phyloP scores from a whole-genome alignment of 2,888 invertebrate genomes.

The Bursaphelenchus okinawaensis region DNA sequence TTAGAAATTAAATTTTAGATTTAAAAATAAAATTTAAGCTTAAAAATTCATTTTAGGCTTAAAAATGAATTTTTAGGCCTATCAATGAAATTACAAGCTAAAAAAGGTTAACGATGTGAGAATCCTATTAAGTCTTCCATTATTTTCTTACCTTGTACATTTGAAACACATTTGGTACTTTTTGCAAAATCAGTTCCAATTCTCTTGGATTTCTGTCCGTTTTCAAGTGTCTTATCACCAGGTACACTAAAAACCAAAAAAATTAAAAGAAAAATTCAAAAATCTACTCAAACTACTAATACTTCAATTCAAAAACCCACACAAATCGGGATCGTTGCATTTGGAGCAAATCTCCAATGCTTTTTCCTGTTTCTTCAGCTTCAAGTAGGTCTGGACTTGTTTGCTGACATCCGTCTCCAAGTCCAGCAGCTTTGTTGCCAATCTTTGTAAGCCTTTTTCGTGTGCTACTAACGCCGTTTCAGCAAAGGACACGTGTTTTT shows the following conservation, averaged over 20 bases:
- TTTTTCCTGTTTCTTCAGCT: conserved; percentile 27
- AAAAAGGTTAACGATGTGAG: too few relatives aligned
- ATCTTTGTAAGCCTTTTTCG: conserved; percentile 16
- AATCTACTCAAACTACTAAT: neutral
- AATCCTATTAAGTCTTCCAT: too few relatives aligned
- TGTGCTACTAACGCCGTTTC: conserved; percentile 27
- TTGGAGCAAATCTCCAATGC: conserved; percentile 29
- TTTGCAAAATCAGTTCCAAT: conserved; percentile 25
- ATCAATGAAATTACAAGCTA: too few relatives aligned
- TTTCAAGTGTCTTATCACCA: conserved; percentile 29
- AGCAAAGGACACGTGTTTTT: conserved; percentile 10
- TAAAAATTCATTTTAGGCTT: too few relatives aligned
- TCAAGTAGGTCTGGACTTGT: conserved; percentile 29
- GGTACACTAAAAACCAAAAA: conserved; percentile 27
- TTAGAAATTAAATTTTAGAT: too few relatives aligned
- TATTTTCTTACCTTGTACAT: conserved; percentile 23
- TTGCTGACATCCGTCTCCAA: conserved; percentile 23
- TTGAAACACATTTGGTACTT: conserved; percentile 28
- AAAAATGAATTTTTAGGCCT: too few relatives aligned
- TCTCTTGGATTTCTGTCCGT: conserved; percentile 16
- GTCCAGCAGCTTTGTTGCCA: conserved; percentile 29
- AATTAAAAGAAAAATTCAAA: neutral
- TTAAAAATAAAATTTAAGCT: too few relatives aligned
- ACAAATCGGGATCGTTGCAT: conserved; percentile 33
- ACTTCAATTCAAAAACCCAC: conserved; percentile 11